phyloP scores from a whole-genome alignment of 2,888 invertebrate genomes.

The Hedychridium roseum region DNA sequence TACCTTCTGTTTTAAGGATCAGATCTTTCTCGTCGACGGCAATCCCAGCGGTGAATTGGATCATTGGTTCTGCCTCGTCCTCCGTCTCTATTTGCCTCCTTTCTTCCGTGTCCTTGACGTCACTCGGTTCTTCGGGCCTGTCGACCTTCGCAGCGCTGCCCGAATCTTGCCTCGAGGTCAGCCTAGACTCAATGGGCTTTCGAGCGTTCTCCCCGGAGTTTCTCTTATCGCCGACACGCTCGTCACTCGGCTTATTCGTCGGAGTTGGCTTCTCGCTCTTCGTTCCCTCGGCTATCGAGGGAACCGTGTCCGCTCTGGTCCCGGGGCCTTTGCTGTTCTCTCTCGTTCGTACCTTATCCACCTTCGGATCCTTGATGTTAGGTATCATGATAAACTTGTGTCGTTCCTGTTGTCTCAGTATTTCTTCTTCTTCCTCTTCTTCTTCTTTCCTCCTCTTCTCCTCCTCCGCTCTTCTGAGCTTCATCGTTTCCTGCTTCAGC shows the following conservation, averaged over 20 bases:
- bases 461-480: constrained; percentile 13
- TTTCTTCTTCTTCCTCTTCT: constrained; percentile 30
- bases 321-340: constrained; percentile 44
- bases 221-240: constrained; percentile 12
- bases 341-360: constrained; percentile 27
- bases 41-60: constrained; percentile 45
- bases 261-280: constrained; percentile 43
- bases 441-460: constrained; percentile 10
- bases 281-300: constrained; percentile 31
- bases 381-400: constrained; percentile 60
- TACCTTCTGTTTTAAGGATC: constrained; percentile 53
- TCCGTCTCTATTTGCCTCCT: constrained; percentile 23
- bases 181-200: background rate
- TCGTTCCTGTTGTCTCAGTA: constrained; percentile 29
- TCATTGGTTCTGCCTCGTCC: constrained; percentile 43
- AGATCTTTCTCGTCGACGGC: constrained; percentile 52
- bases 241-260: constrained; percentile 19
- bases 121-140: constrained; percentile 4
- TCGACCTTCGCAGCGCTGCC: background rate
- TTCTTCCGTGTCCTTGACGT: background rate
- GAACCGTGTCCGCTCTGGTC: constrained; percentile 27
- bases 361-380: constrained; percentile 54
- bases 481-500: constrained; percentile 13
- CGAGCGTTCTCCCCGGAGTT: background rate
- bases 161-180: constrained; percentile 1